Base-by-base conservation (phyloP, 2,113 vertebrate genomes). In the Cichladusa arquata region DNA sequence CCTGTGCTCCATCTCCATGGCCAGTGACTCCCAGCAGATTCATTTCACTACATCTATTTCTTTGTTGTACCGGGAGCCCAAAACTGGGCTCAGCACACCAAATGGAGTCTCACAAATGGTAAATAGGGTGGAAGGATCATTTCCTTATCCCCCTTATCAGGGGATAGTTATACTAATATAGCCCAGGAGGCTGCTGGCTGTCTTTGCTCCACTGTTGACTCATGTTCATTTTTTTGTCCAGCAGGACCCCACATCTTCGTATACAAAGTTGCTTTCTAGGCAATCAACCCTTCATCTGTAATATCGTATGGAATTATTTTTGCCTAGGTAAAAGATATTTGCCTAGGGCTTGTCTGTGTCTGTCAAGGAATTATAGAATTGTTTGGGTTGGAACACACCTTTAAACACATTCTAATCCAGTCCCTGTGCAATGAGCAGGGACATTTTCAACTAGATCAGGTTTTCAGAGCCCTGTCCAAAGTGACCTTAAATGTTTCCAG, bases 351-450 rank as follows among this genome's bases (percentile, higher is more conserved):
- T 86, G 15, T 29, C 31, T 78, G 0, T 61, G 44, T 57, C 6
- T 79, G 17, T 58, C 31, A 67, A 71, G 23, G 23, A 71, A 34
- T 31, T 34, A 38, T 29, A 73, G 11, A 40, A 50, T 36, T n/a
- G 8, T 74, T 78, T 56, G 18, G 5, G 2, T 53, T 76, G 47
- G 10, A 83, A 80, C 22, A 17, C 11, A 45, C 17, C 11, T 79
- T 47, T 56, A 73, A 31, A 70, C 3, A 2, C 19, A 29, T 26
- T 33, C 5, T 71, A 20, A 25, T 82, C 24, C 51, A 94, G 24
- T 3, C 6, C 6, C 38, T 1, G 1, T 51, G 34, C 38, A 42
- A 8, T 54, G 1, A 42, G 5, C 54, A 60, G 34, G 14, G 9
- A 5, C 19, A 20, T 47, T 34, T 88, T 78, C 50, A 69, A 12